phyloP scores from a whole-genome alignment of 2,113 vertebrate species.

The Zosterops borbonicus region DNA sequence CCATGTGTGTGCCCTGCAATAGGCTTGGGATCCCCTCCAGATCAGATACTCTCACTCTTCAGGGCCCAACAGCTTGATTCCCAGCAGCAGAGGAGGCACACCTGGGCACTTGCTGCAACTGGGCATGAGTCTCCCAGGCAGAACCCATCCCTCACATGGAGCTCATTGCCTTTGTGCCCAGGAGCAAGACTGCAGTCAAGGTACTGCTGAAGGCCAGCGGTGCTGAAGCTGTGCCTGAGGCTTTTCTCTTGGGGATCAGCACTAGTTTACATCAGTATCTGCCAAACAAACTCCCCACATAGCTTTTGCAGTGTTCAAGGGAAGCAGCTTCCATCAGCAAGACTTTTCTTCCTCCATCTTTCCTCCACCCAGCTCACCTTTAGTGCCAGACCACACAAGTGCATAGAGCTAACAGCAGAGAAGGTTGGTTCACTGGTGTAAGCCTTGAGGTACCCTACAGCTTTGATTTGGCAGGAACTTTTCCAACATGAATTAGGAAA shows the following conservation, averaged over 20 bases:
- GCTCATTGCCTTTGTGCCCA: background rate
- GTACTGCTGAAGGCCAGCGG: background rate
- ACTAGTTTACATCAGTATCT: background rate
- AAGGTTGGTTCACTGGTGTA: background rate
- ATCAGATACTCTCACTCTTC: background rate
- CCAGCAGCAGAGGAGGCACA: background rate
- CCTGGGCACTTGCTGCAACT: background rate
- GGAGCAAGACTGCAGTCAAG: background rate
- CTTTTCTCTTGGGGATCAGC: background rate
- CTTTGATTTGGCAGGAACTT: conserved; percentile 13
- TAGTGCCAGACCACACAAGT: conserved; percentile 5
- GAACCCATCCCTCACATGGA: background rate
- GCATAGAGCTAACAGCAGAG: background rate
- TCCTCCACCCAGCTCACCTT: background rate
- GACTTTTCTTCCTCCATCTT: background rate
- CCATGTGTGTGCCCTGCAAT: background rate
- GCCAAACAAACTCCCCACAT: background rate
- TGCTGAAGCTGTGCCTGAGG: background rate
- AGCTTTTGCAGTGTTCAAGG: background rate
- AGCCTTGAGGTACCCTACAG: background rate
- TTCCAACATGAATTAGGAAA: background rate
- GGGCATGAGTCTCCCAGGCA: fast-evolving
- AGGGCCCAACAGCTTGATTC: fast-evolving
- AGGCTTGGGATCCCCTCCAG: background rate
- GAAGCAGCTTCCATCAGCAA: background rate